phyloP scores from a whole-genome alignment of 2,888 invertebrate species.

The Hypolimnas misippus region DNA sequence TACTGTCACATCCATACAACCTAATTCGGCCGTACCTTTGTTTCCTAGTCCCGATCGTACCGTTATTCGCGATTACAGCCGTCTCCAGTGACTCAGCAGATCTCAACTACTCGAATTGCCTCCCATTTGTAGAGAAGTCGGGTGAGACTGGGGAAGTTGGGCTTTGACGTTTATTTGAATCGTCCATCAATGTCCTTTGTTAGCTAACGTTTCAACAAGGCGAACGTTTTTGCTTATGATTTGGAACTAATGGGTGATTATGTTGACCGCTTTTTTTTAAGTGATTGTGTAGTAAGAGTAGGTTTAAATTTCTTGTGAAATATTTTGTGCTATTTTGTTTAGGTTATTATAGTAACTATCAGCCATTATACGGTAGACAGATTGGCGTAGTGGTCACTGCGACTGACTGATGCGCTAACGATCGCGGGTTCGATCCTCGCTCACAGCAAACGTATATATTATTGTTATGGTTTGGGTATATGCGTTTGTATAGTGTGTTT shows the following conservation, averaged over 20 bases:
- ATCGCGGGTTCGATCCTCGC: too few species aligned
- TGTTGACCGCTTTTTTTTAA: not conserved
- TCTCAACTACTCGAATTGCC: conserved; percentile 33
- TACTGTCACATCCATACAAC: conserved; percentile 32
- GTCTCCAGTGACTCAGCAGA: conserved; percentile 42
- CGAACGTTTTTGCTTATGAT: conserved; percentile 1
- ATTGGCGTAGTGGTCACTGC: too few species aligned
- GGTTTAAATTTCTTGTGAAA: too few species aligned
- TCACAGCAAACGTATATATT: too few species aligned
- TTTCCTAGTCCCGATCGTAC: conserved; percentile 60
- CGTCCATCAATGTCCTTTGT: conserved; percentile 23
- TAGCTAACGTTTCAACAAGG: conserved; percentile 3
- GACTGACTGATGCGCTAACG: too few species aligned
- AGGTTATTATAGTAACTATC: too few species aligned
- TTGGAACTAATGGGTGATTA: not conserved
- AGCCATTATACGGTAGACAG: too few species aligned
- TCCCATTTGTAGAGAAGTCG: conserved; percentile 35
- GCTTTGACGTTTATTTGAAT: conserved; percentile 26
- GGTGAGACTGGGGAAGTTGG: conserved; percentile 19
- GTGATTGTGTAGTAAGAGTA: not conserved
- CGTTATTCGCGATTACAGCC: conserved; percentile 64
- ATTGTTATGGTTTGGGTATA: too few species aligned
- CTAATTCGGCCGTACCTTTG: conserved; percentile 50
- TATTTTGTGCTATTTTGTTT: too few species aligned
- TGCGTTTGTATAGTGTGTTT: too few species aligned